Evolutionary conservation across 1,140 invertebrate species (phyloP).

Genomic region (Magallana angulata): DNA sequence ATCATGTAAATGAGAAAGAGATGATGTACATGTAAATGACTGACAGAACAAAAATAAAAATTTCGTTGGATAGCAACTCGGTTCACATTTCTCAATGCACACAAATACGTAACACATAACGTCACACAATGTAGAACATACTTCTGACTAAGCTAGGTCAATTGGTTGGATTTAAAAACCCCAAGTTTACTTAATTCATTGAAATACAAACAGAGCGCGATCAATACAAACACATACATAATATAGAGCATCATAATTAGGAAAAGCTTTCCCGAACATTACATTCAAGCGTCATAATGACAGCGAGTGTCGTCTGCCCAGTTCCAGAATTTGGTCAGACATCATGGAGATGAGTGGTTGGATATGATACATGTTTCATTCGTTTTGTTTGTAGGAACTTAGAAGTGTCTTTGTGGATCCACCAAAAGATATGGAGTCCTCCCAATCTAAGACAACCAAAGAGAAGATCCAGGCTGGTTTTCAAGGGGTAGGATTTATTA

Average conservation of each 20-base stretch:
- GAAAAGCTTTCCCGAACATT: constrained; percentile 4
- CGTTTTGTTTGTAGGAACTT: constrained; percentile 47
- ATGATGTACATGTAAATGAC: neutral
- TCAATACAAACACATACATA: neutral
- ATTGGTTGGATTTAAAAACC: neutral
- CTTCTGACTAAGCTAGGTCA: neutral
- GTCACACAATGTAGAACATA: no score
- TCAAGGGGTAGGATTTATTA: neutral
- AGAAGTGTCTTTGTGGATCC: constrained; percentile 49
- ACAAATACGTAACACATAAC: no score
- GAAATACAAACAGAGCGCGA: neutral
- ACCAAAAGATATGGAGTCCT: constrained; percentile 34
- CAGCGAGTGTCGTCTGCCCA: neutral
- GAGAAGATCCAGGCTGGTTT: constrained; percentile 23
- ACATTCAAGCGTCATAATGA: neutral
- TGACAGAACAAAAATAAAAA: no score
- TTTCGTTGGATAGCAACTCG: no score
- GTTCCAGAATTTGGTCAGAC: neutral
- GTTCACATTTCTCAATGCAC: no score
- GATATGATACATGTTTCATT: neutral
- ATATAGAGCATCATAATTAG: neutral
- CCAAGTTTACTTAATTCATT: neutral
- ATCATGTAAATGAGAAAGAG: neutral
- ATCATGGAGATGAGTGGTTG: neutral
- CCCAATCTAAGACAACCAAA: constrained; percentile 35